Percentiles rank a stretch among this genome's conserved stretches.
These are phyloP conservation scores for Pecten maximus DNA, from an alignment of 2,888 invertebrate species.

Conservation along the genomic window DNA sequence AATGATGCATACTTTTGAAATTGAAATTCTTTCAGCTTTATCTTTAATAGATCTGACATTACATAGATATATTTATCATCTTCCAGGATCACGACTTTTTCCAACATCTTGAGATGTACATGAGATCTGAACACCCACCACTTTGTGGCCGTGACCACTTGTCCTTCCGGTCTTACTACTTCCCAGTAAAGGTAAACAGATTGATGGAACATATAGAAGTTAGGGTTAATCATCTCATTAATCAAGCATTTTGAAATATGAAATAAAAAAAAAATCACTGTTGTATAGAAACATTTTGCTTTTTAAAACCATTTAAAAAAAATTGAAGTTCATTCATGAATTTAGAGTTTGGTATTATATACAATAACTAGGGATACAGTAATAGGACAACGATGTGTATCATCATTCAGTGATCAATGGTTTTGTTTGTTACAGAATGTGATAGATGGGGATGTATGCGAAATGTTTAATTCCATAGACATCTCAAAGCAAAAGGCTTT, in stretches of 20 bases:
- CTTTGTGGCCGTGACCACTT: constrained; percentile 98
- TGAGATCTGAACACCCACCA: constrained; percentile 98
- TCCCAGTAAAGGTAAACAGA: constrained; percentile 92
- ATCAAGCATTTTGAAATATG: background rate
- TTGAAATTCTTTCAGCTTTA: too few relatives aligned
- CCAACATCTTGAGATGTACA: constrained; percentile 99
- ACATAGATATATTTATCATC: constrained; percentile 26
- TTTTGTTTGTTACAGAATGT: constrained; percentile 89
- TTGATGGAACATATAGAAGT: background rate
- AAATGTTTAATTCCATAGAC: constrained; percentile 98
- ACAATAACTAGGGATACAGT: too few relatives aligned
- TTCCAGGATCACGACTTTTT: constrained; percentile 97
- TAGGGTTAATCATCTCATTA: background rate
- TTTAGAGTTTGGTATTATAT: too few relatives aligned
- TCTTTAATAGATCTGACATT: background rate
- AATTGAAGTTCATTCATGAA: too few relatives aligned
- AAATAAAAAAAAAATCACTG: too few relatives aligned
- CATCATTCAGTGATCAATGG: constrained; percentile 13
- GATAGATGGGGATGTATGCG: constrained; percentile 99
- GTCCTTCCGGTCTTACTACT: constrained; percentile 98
- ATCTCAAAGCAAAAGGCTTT: constrained; percentile 96
- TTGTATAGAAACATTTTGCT: too few relatives aligned
- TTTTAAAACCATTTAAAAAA: too few relatives aligned
- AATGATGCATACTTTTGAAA: too few relatives aligned
- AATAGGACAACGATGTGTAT: too few relatives aligned